phyloP scores from a whole-genome alignment of 2,113 vertebrate species.

The Gallinago paraguaiae region DNA sequence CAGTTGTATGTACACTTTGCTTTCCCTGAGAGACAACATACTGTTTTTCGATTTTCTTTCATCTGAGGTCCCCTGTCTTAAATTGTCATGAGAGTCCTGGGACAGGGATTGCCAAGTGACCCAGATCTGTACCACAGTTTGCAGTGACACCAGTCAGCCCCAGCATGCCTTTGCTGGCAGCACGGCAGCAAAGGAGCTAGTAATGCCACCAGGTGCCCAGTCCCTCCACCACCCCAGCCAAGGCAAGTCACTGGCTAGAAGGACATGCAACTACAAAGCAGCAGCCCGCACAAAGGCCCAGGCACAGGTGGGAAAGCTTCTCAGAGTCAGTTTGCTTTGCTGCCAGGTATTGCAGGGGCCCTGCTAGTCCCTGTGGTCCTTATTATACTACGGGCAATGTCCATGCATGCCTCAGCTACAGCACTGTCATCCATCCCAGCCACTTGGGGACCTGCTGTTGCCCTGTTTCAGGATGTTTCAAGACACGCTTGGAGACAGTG shows the following conservation, averaged over 20 bases:
- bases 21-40: background rate
- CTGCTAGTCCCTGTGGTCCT: background rate
- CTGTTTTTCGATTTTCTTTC: background rate
- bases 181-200: background rate
- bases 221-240: background rate
- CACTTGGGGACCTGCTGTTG: background rate
- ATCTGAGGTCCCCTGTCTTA: background rate
- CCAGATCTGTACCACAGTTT: background rate
- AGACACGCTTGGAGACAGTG: background rate
- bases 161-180: rapidly evolving
- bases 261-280: background rate
- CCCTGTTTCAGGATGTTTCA: background rate
- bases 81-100: background rate
- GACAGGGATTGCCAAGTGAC: background rate
- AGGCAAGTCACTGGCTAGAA: background rate
- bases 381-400: background rate
- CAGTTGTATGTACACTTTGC: rapidly evolving
- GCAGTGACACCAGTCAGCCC: background rate
- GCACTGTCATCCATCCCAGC: background rate
- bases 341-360: background rate
- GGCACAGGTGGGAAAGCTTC: background rate
- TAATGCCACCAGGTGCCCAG: background rate
- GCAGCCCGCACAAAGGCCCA: background rate
- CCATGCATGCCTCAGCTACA: background rate
- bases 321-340: background rate